Base-by-base conservation (phyloP, 1,140 invertebrate genomes). In the Papilio xuthus region DNA sequence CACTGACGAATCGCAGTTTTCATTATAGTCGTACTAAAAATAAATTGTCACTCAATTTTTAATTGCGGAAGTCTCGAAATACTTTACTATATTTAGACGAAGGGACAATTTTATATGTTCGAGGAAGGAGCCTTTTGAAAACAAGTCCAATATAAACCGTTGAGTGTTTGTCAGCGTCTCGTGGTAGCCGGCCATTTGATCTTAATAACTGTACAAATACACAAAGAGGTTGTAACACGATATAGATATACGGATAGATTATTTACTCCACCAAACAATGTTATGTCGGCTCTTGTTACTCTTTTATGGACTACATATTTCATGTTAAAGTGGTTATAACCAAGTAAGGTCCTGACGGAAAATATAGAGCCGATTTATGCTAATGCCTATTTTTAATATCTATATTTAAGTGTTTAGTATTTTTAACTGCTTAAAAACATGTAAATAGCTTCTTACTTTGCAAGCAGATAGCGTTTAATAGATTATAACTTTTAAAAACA, bases 191-290 rank as follows among this genome's bases (percentile, higher is more conserved):
- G 81, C 71, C 81, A 89, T 89, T 89, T 90, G 86, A 89, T 90
- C 87, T 85, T 86, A 87, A 85, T 86, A 85, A 85, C 84, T 81
- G 56, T 73, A 80, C 86, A 88, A 89, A 90, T 83, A 83, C 41
- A 80, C 84, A 83, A 82, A 88, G 86, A 86, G 82, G 81, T 78
- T 84, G 79, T 85, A 86, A 85, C 78, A 41, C 77, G 83, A 84
- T 80, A 85, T 83, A 86, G 60, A 67, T 67, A 67, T 32, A 67
- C 60, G 4, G 84, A 77, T 79, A 78, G 81, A 84, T 82, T 84
- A 82, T 79, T 81, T 80, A 81, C 63, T 72, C 81, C 78, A 78
- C 69, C 79, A 78, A 74, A 73, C 82, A 47, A 50, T 67, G 60
- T 67, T 67, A 67, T 28, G 60, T 20, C 60, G 60, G 60, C 26